phyloP scores from a whole-genome alignment of 1,140 invertebrate species.

The Trichonephila clavata region DNA sequence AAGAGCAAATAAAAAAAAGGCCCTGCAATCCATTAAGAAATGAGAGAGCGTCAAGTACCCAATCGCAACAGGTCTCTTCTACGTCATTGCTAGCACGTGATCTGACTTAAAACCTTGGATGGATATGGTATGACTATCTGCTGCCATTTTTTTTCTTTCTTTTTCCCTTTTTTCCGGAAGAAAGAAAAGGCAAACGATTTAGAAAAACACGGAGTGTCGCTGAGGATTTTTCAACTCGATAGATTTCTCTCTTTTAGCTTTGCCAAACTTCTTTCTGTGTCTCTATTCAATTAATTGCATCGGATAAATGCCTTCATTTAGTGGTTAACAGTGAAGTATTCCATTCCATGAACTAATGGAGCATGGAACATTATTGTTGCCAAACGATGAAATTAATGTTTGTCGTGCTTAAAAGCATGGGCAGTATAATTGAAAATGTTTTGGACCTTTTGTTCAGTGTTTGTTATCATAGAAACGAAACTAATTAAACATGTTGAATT shows the following conservation, averaged over 20 bases:
- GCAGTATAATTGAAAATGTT: too few species aligned
- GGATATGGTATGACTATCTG: constrained; percentile 31
- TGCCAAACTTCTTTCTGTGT: neutral
- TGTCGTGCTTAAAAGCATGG: too few species aligned
- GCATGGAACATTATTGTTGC: neutral
- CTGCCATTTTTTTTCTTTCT: neutral
- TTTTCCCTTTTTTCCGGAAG: neutral
- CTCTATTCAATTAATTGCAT: constrained; percentile 54
- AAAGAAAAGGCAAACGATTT: constrained; percentile 13
- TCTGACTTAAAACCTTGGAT: constrained; percentile 7
- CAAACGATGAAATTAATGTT: too few species aligned
- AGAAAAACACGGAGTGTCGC: neutral
- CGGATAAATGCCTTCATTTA: neutral
- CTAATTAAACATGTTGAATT: too few species aligned
- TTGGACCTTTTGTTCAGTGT: too few species aligned
- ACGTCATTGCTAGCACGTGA: constrained; percentile 38
- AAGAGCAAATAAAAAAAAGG: neutral
- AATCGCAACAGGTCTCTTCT: constrained; percentile 59
- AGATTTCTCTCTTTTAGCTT: neutral
- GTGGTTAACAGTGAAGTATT: neutral
- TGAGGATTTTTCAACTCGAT: constrained; percentile 45
- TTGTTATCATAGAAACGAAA: too few species aligned
- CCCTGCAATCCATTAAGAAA: constrained; percentile 46
- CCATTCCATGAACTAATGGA: neutral
- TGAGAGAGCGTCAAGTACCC: constrained; percentile 56